These are phyloP conservation scores for Calosoma granatense DNA, from an alignment of 1,140 invertebrate genomes.

Conservation along the genomic window DNA sequence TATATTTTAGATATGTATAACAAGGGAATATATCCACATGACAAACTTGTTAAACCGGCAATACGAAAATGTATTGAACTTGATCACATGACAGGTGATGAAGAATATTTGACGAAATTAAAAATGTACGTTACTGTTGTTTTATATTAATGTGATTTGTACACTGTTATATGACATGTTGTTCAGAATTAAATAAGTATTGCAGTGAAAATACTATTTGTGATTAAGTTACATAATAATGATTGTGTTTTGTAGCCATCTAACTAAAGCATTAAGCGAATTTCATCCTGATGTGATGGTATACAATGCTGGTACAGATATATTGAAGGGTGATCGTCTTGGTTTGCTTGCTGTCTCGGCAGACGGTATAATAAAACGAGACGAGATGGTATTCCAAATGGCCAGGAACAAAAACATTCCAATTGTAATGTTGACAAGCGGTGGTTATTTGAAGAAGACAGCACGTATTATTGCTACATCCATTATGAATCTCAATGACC, in stretches of 20 bases:
- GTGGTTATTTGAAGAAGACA: constrained; percentile 67
- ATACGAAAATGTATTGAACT: constrained; percentile 68
- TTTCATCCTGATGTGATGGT: constrained; percentile 72
- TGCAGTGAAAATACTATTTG: neutral
- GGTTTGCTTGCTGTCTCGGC: constrained; percentile 58
- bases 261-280: constrained; percentile 56
- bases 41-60: constrained; percentile 59
- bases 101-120: constrained; percentile 59
- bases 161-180: neutral
- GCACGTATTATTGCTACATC: constrained; percentile 74
- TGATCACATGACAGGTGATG: constrained; percentile 51
- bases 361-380: constrained; percentile 63
- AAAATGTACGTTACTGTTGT: constrained; percentile 54
- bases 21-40: constrained; percentile 67
- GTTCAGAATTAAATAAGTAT: too few species aligned
- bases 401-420: constrained; percentile 56
- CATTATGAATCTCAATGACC: constrained; percentile 56
- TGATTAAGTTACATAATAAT: constrained; percentile 11
- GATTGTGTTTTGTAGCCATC: constrained; percentile 37
- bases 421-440: constrained; percentile 80
- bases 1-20: constrained; percentile 87
- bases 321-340: constrained; percentile 65
- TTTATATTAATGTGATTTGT: constrained; percentile 16
- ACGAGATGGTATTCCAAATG: constrained; percentile 71
- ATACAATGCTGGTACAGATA: constrained; percentile 84